phyloP scores from a whole-genome alignment of 2,113 vertebrate species.

The Ochotona princeps region DNA sequence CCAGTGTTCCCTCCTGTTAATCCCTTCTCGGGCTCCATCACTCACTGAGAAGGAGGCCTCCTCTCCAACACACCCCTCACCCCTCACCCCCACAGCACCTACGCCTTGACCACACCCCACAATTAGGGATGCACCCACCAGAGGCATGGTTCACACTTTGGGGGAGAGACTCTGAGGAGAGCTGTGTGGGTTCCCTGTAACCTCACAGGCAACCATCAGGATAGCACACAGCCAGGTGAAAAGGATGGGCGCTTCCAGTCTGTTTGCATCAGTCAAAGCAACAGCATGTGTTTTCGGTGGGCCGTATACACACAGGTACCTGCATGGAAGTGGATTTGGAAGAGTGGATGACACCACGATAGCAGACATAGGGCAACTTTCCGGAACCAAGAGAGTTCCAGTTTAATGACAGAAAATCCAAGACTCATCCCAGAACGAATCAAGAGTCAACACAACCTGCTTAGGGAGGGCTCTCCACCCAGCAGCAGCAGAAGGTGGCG shows the following conservation, averaged over 20 bases:
- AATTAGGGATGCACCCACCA: no score
- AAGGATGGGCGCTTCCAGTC: neutral
- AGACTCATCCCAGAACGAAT: neutral
- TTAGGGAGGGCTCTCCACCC: neutral
- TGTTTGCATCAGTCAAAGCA: neutral
- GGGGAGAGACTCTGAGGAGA: neutral
- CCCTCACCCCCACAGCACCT: rapidly evolving
- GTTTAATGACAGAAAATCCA: neutral
- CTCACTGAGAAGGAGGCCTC: neutral
- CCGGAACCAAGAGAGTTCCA: neutral
- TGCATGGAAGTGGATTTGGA: neutral
- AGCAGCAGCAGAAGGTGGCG: neutral
- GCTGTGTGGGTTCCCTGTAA: no score
- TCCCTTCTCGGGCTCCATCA: neutral
- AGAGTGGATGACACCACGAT: neutral
- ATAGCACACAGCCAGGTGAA: neutral
- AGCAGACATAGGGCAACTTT: neutral
- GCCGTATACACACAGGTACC: neutral
- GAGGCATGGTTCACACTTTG: neutral
- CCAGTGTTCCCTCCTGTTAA: rapidly evolving
- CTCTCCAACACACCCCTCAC: neutral
- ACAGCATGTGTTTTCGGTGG: neutral
- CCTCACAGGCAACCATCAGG: neutral
- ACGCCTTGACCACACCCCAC: neutral
- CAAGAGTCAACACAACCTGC: neutral